phyloP scores from a whole-genome alignment of 2,797 vertebrate species.

The Sternotherus odoratus region DNA sequence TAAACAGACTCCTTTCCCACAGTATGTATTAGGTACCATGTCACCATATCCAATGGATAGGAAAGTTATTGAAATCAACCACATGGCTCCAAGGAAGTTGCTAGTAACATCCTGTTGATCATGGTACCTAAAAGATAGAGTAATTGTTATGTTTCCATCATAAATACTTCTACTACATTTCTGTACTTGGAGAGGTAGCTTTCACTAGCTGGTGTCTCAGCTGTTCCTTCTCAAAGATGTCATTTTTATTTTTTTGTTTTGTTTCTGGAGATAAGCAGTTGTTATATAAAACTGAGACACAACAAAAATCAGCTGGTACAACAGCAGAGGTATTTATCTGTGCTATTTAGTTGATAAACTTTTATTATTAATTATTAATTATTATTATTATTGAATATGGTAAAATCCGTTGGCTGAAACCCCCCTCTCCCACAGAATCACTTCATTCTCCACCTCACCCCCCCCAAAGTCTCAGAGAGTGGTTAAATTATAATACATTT shows the following conservation, averaged over 20 bases:
- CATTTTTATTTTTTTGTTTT: neutral
- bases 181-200: neutral
- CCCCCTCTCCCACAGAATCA: neutral
- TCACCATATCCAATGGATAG: slow-evolving; percentile 99
- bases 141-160: neutral
- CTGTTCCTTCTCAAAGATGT: neutral
- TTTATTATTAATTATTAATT: neutral
- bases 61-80: slow-evolving; percentile 99
- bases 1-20: slow-evolving; percentile 99
- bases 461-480: neutral
- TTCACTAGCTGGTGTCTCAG: neutral
- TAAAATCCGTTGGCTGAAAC: neutral
- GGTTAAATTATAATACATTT: neutral
- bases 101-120: slow-evolving; percentile 98
- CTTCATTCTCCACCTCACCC: neutral
- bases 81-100: slow-evolving; percentile 99
- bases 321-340: neutral
- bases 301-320: neutral
- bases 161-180: neutral
- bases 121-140: slow-evolving; percentile 89
- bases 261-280: neutral
- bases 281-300: neutral
- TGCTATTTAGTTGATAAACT: neutral
- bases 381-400: neutral
- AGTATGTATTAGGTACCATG: slow-evolving; percentile 99